phyloP scores from a whole-genome alignment of 2,113 vertebrate species.

The rabbit (Oryctolagus cuniculus) region DNA sequence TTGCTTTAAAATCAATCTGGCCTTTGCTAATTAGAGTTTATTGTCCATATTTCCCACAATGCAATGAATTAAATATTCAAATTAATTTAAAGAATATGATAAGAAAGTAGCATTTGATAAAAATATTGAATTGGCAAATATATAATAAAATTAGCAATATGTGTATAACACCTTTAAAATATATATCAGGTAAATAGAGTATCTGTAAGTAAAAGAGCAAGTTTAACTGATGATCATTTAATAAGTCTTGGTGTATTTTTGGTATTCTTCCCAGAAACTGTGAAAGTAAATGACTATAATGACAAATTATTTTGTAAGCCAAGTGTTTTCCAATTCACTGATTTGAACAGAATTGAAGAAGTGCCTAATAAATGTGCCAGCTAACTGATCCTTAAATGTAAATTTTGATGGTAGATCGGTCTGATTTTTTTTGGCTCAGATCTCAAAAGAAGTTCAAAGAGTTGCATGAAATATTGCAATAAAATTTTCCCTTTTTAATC shows the following conservation, averaged over 20 bases:
- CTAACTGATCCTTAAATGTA: conserved; percentile 13
- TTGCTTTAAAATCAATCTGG: conserved; percentile 44
- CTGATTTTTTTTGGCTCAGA: neutral
- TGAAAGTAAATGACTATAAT: neutral
- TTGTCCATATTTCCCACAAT: neutral
- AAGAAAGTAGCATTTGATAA: neutral
- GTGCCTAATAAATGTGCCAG: neutral
- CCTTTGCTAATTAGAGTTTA: neutral
- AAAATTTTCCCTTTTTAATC: neutral
- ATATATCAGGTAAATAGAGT: neutral
- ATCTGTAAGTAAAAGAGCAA: neutral
- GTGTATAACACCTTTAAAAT: neutral
- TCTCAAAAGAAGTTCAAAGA: conserved; percentile 16
- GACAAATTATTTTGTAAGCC: conserved; percentile 50
- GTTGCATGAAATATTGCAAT: neutral
- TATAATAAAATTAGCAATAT: neutral
- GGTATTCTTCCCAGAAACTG: neutral
- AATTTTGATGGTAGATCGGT: neutral
- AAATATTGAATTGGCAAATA: neutral
- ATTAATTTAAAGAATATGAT: neutral
- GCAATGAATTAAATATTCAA: neutral
- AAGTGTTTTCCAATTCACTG: neutral
- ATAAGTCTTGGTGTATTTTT: neutral
- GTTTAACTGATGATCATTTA: conserved; percentile 25
- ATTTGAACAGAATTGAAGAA: conserved; percentile 10